Evolutionary conservation across 2,113 vertebrate genomes (phyloP), one percentile per base, ranked within the genome.

Genomic region (Helogale parvula): DNA sequence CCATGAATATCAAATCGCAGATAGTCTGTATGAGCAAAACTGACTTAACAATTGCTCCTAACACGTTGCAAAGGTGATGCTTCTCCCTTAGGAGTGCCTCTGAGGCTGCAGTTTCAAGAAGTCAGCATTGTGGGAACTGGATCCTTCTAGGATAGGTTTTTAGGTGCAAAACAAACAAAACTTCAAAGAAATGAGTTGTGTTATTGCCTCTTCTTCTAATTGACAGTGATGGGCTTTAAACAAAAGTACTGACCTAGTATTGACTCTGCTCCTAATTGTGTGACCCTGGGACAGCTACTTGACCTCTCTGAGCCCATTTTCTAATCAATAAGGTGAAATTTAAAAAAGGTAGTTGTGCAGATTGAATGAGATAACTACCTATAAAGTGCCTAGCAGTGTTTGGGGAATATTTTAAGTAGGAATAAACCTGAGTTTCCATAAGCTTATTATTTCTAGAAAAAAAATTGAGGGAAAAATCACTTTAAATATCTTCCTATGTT

Each of bases 401-500:
- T 79, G 38, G 41, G 29, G 87, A 92, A 65, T 50, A 35, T 74
- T 79, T 47, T 17, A 23, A 57, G n/a, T 92, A 96, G 71, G 14
- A 88, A 57, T 79, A 88, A 54, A 35, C 66, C 57, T 71, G 13
- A 89, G 15, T 82, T 83, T 19, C 45, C 35, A 66, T 77, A 71
- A 45, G 54, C 27, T 65, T 94, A 25, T 90, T 88, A 84, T 81
- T 90, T 91, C 8, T 93, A 81, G 7, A 96, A 93, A 93, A 83
- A 79, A 85, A 14, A 15, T 33, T 68, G 5, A 29, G 45, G 72
- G 2, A 77, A 76, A 50, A 92, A 47, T 81, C 66, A 93, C 15
- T 71, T 88, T 77, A 90, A 95, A 63, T 86, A 89, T 1, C 33
- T 89, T 54, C 50, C 89, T 88, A 29, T 74, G 19, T 52, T 90